Percentiles rank a stretch among this genome's conserved stretches.
phyloP scores from a whole-genome alignment of 2,888 invertebrate species.

The Volucella bombylans region DNA sequence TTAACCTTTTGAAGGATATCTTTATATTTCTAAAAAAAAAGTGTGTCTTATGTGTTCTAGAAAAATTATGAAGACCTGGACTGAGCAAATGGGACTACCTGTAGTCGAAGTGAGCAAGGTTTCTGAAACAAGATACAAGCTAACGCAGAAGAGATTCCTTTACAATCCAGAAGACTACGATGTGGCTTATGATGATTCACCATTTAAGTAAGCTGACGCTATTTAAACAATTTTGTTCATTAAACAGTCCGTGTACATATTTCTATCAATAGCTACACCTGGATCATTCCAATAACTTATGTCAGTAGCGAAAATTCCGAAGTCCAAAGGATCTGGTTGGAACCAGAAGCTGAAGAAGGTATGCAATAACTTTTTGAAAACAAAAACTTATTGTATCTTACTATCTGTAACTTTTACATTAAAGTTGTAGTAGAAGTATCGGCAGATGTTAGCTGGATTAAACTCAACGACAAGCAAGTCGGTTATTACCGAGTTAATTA shows the following conservation, averaged over 20 bases:
- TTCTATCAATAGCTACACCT: slow-evolving; percentile 85
- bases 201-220: slow-evolving; percentile 81
- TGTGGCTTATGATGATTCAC: slow-evolving; percentile 82
- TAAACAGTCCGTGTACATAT: not conserved
- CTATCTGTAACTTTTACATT: not conserved
- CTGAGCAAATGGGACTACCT: slow-evolving; percentile 93
- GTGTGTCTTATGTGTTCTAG: slow-evolving; percentile 77
- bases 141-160: slow-evolving; percentile 90
- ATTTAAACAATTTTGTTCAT: not conserved
- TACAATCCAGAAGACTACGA: slow-evolving; percentile 85
- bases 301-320: slow-evolving; percentile 83
- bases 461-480: slow-evolving; percentile 91
- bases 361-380: not conserved
- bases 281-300: slow-evolving; percentile 92
- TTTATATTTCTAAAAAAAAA: not conserved
- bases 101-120: slow-evolving; percentile 85
- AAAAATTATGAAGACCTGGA: slow-evolving; percentile 92
- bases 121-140: slow-evolving; percentile 82
- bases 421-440: slow-evolving; percentile 81
- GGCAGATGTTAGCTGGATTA: slow-evolving; percentile 86
- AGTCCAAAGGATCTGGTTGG: slow-evolving; percentile 78
- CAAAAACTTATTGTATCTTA: not conserved
- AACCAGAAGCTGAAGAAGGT: slow-evolving; percentile 66
- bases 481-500: slow-evolving; percentile 96
- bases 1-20: too few relatives aligned